Evolutionary conservation across 2,888 invertebrate species (phyloP).

Genomic region (Morpho deidamia): DNA sequence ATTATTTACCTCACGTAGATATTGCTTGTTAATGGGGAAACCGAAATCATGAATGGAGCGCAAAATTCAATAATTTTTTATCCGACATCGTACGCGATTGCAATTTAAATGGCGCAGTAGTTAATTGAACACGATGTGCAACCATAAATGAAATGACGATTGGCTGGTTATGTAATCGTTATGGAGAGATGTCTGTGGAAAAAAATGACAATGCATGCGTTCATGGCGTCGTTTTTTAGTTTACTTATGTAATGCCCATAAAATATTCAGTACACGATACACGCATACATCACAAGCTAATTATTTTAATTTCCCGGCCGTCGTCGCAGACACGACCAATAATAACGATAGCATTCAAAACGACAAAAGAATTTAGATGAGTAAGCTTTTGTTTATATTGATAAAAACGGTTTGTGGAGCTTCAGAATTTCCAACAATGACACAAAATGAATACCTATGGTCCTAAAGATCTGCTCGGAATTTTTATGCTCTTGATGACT

Average conservation of each 20-base stretch:
- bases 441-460: slow-evolving; percentile 11
- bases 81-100: slow-evolving; percentile 17
- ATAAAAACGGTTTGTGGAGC: slow-evolving; percentile 18
- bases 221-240: slow-evolving; percentile 16
- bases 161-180: slow-evolving; percentile 18
- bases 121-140: slow-evolving; percentile 21
- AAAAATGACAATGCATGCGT: slow-evolving; percentile 13
- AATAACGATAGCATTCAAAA: slow-evolving; percentile 46
- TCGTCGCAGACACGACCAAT: slow-evolving; percentile 52
- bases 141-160: slow-evolving; percentile 22
- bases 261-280: slow-evolving; percentile 32
- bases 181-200: slow-evolving; percentile 13
- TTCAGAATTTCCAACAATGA: slow-evolving; percentile 23
- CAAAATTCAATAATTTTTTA: slow-evolving; percentile 19
- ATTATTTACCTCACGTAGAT: slow-evolving; percentile 32
- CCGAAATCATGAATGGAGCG: slow-evolving; percentile 20
- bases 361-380: slow-evolving; percentile 54
- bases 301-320: slow-evolving; percentile 66
- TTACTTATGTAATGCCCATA: slow-evolving; percentile 27
- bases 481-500: slow-evolving; percentile 15
- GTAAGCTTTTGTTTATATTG: slow-evolving; percentile 29
- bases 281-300: slow-evolving; percentile 55
- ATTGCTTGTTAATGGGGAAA: slow-evolving; percentile 19
- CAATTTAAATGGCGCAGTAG: slow-evolving; percentile 21
- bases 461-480: slow-evolving; percentile 8